These are phyloP conservation scores for Abscondita cerata DNA, from an alignment of 2,888 invertebrate species.

Conservation along the genomic window DNA sequence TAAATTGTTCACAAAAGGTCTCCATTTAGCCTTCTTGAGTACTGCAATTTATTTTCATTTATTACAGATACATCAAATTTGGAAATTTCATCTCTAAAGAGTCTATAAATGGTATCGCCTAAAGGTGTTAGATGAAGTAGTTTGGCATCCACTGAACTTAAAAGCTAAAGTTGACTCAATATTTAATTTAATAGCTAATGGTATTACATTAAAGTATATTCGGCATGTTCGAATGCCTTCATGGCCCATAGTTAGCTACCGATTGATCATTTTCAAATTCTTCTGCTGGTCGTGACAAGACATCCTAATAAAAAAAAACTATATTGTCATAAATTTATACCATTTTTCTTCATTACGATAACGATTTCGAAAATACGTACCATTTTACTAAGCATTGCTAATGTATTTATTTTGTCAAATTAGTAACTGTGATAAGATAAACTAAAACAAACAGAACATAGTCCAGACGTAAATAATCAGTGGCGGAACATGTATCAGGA, in stretches of 20 bases:
- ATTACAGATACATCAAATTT: conserved; percentile 78
- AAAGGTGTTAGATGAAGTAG: conserved; percentile 81
- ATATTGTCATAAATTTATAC: too few species aligned
- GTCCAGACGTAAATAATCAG: too few species aligned
- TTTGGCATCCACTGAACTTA: conserved; percentile 87
- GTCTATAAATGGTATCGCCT: conserved; percentile 86
- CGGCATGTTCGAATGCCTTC: conserved; percentile 92
- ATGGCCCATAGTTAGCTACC: conserved; percentile 92
- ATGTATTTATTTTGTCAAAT: neutral
- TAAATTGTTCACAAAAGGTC: conserved; percentile 88
- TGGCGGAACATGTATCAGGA: too few species aligned
- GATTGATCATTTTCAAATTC: conserved; percentile 89
- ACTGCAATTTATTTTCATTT: conserved; percentile 83
- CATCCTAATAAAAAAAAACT: conserved; percentile 49
- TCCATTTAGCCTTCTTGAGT: conserved; percentile 85
- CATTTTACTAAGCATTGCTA: neutral
- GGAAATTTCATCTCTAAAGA: conserved; percentile 88
- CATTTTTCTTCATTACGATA: too few species aligned
- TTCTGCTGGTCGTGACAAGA: conserved; percentile 67
- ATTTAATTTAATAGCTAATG: neutral
- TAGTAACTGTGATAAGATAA: too few species aligned
- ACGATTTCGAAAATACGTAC: too few species aligned
- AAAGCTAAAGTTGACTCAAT: conserved; percentile 64
- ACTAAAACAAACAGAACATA: too few species aligned
- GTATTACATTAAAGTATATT: conserved; percentile 92